phyloP scores from a whole-genome alignment of 2,888 invertebrate species.

The Tipula helvola region DNA sequence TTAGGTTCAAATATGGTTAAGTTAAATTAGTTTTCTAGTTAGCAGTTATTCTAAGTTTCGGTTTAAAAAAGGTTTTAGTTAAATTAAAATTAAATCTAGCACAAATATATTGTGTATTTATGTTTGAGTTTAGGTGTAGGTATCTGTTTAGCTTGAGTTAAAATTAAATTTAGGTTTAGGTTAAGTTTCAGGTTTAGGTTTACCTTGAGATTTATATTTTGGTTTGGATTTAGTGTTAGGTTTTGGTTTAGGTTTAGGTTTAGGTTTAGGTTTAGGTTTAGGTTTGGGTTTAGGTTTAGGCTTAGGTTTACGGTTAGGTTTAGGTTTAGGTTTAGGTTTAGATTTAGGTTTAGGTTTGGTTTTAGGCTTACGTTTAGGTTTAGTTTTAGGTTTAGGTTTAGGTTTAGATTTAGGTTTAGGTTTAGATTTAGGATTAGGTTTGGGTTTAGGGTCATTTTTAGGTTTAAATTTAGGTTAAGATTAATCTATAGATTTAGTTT shows the following conservation, averaged over 20 bases:
- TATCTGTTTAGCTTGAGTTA: no score
- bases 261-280: no score
- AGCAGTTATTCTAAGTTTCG: no score
- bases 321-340: no score
- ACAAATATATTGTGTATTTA: no score
- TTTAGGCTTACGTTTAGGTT: neutral
- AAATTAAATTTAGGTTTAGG: neutral
- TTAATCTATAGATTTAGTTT: neutral
- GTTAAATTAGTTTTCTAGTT: no score
- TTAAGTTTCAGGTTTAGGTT: neutral
- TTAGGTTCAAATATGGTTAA: no score
- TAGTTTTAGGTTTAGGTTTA: neutral
- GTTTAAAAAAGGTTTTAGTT: no score
- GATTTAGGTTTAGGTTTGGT: neutral
- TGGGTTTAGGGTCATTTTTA: neutral
- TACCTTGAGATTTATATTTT: neutral
- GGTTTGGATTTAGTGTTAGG: neutral
- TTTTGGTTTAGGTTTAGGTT: neutral
- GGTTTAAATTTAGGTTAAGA: neutral
- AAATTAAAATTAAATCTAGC: no score
- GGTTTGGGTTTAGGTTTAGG: no score
- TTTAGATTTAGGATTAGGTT: neutral
- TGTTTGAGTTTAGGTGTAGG: neutral
- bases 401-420: neutral
- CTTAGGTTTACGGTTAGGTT: no score